Conservation (phyloP, 2,888 invertebrate genomes). For the Calliopum simillimum region DNA sequence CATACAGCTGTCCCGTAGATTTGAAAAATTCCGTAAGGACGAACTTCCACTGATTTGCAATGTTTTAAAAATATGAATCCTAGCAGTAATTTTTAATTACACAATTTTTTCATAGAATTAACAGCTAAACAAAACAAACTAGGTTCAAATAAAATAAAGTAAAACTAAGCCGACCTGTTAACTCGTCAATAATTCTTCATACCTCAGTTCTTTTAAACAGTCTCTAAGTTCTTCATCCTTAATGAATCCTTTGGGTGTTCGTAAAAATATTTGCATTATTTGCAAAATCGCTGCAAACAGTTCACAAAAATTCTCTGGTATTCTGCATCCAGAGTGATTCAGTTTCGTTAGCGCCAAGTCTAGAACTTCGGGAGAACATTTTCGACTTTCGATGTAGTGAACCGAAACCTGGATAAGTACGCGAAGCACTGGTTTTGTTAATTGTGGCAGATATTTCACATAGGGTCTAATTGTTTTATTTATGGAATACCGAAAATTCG, state of each 20-base stretch:
- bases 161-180: background rate
- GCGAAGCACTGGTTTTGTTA: slow-evolving; percentile 64
- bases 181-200: slow-evolving; percentile 20
- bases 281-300: slow-evolving; percentile 68
- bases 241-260: slow-evolving; percentile 66
- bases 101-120: too few species aligned
- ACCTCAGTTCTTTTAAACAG: slow-evolving; percentile 68
- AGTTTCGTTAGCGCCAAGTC: slow-evolving; percentile 65
- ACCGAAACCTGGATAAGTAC: slow-evolving; percentile 67
- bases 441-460: slow-evolving; percentile 60
- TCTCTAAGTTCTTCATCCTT: slow-evolving; percentile 69
- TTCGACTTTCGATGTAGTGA: slow-evolving; percentile 65
- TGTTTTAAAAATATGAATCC: too few species aligned
- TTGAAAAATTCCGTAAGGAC: too few species aligned
- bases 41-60: too few species aligned
- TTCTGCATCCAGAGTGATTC: slow-evolving; percentile 64
- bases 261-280: slow-evolving; percentile 69
- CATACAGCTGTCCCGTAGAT: too few species aligned
- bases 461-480: slow-evolving; percentile 63
- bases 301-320: slow-evolving; percentile 69
- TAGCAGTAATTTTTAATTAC: too few species aligned
- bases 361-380: slow-evolving; percentile 65
- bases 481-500: slow-evolving; percentile 62
- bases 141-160: background rate
- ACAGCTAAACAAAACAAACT: too few species aligned